Evolutionary conservation across 2,113 vertebrate species (phyloP), one percentile per base, ranked within the genome.

Genomic region (Forbesichthys papilliferus): DNA sequence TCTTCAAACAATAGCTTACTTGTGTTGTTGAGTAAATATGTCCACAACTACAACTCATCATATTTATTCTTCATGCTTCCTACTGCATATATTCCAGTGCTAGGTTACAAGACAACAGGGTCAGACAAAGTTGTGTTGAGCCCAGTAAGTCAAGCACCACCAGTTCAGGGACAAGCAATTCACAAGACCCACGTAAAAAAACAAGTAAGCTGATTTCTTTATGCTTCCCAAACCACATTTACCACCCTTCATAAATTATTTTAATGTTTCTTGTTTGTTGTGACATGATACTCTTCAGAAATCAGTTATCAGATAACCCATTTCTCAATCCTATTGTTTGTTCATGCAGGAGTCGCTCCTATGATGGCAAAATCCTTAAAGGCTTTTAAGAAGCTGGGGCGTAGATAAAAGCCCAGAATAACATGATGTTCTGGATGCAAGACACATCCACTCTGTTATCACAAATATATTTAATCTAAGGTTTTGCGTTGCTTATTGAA

Each of bases 341-440:
- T 63, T 27, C 11, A 8, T 27, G 64, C 78, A 95, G 95, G 88
- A 90, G 88, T 94, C 9, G 93, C 92, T 66, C 95, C 95, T 68
- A 94, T 95, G 81, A 96, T 96, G 95, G 94, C 89, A 65, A 95
- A 95, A 85, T 93, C 93, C 52, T 80, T 96, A 74, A 94, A 90
- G 83, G 88, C 90, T 1, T 91, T 95, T 77, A 94, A 87, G 84
- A 95, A 85, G 16, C 64, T 88, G 57, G 90, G 89, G 66, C 88
- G 86, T 16, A 80, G 89, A 84, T 93, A 65, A 91, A 86, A 2
- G 16, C 52, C 59, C 58, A 60, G 18, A 11, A 48, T 36, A 11
- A 20, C 75, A 54, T 42, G n/a, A 12, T 66, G 51, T 54, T 59
- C 51, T 58, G 27, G 48, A 67, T 58, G 61, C 69, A 64, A 51